Percentiles rank a stretch among this genome's conserved stretches.
Conservation (phyloP, 2,113 vertebrate species). For the Myiozetetes cayanensis region DNA sequence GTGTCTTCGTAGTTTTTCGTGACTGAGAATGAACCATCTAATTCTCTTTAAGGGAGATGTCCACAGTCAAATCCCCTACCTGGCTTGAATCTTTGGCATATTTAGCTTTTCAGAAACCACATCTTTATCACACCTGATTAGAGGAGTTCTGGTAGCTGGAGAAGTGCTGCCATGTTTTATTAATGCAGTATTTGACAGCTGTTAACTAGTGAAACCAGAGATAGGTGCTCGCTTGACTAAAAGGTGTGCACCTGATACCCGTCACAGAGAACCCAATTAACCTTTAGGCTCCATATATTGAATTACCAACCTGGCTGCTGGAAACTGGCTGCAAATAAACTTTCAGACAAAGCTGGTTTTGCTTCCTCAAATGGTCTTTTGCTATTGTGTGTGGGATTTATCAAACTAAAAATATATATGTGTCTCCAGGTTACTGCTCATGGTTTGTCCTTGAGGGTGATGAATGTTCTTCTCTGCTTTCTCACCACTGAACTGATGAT, state of each 20-base stretch:
- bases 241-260: conserved; percentile 50
- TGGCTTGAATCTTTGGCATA: background rate
- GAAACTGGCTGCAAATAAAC: background rate
- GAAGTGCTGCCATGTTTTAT: conserved; percentile 58
- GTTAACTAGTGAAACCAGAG: conserved; percentile 68
- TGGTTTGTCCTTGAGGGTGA: background rate
- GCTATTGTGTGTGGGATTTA: background rate
- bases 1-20: background rate
- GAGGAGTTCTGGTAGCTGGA: background rate
- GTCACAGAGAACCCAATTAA: conserved; percentile 27
- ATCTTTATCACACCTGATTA: background rate
- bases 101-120: background rate
- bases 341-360: background rate
- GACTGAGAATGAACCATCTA: background rate
- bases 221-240: conserved; percentile 21
- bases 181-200: conserved; percentile 68
- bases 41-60: background rate
- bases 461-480: background rate
- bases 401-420: background rate
- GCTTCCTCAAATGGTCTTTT: background rate
- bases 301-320: conserved; percentile 14
- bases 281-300: conserved; percentile 6
- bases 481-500: background rate
- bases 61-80: fast-evolving
- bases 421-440: background rate